phyloP scores from a whole-genome alignment of 2,113 vertebrate species.

The Psilopsiagon aymara region DNA sequence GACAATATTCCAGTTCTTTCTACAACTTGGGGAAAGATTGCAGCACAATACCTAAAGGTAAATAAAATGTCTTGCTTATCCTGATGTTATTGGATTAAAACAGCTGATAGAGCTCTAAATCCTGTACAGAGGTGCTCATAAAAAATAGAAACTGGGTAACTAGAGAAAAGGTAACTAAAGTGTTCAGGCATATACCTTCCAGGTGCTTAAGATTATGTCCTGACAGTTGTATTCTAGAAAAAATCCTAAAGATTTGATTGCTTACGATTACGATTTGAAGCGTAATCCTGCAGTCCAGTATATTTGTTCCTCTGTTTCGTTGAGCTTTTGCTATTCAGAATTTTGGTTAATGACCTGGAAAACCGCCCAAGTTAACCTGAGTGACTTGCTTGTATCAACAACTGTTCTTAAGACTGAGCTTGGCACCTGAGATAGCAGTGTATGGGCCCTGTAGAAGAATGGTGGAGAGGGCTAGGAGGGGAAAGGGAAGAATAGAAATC shows the following conservation, averaged over 20 bases:
- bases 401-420: neutral
- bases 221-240: neutral
- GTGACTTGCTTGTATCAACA: neutral
- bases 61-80: neutral
- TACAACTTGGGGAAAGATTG: neutral
- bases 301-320: neutral
- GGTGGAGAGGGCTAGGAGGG: neutral
- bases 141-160: neutral
- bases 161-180: neutral
- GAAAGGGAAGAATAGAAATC: neutral
- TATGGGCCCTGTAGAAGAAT: neutral
- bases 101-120: neutral
- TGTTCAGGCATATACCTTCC: neutral
- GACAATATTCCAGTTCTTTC: neutral
- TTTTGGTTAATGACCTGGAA: neutral
- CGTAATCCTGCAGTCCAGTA: neutral
- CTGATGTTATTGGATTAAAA: neutral
- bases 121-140: neutral
- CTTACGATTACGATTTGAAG: neutral
- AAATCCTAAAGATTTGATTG: neutral
- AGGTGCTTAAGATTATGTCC: neutral
- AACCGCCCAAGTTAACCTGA: neutral
- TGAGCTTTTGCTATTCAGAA: neutral
- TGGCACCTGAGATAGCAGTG: neutral
- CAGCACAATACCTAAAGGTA: neutral